phyloP scores from a whole-genome alignment of 2,888 invertebrate species.

The Nebria salina region DNA sequence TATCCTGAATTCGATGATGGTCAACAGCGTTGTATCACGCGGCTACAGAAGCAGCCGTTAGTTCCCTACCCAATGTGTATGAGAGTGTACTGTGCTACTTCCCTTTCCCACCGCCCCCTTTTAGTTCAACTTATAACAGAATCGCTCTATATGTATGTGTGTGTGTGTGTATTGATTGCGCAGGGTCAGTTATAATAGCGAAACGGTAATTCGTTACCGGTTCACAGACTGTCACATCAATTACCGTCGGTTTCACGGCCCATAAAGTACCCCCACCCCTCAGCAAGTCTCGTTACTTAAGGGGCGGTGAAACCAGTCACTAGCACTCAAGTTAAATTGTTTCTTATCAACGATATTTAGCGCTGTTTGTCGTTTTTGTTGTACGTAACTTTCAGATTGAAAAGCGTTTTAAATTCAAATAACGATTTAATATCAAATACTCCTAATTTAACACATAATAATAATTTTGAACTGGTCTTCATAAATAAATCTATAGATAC shows the following conservation, averaged over 20 bases:
- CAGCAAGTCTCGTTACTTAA: background rate
- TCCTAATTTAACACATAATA: too few species aligned
- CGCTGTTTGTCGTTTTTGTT: too few species aligned
- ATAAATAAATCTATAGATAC: too few species aligned
- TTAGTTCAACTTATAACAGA: too few species aligned
- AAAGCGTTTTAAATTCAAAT: too few species aligned
- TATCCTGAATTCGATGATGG: background rate
- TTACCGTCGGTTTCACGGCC: constrained; percentile 28
- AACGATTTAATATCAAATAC: too few species aligned
- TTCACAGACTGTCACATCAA: constrained; percentile 31
- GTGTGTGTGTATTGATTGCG: constrained; percentile 6
- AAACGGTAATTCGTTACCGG: constrained; percentile 32
- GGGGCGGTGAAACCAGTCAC: background rate
- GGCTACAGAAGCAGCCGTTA: too few species aligned
- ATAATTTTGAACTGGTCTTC: too few species aligned
- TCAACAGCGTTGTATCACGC: background rate
- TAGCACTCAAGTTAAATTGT: background rate
- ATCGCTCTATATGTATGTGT: background rate
- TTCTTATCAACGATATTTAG: background rate
- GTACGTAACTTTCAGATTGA: too few species aligned
- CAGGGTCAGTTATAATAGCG: constrained; percentile 13
- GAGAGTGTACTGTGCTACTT: background rate
- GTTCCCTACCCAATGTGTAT: too few species aligned
- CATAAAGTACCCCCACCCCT: background rate
- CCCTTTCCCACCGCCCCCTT: background rate